Evolutionary conservation across 1,140 invertebrate species (phyloP).

Genomic region (Littorina saxatilis): DNA sequence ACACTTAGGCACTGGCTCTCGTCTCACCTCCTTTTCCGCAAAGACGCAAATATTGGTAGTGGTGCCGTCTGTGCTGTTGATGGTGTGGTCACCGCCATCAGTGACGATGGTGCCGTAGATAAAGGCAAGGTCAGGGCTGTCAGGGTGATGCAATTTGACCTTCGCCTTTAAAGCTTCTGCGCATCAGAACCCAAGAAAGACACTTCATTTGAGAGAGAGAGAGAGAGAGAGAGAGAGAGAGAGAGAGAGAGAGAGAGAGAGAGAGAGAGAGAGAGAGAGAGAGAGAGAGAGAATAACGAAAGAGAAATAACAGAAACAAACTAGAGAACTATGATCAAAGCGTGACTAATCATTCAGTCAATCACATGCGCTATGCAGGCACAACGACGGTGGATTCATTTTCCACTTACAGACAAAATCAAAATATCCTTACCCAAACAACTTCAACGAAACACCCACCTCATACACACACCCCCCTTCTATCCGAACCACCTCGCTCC

Average conservation of each 20-base stretch:
- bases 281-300: too few species aligned
- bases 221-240: too few species aligned
- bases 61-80: conserved; percentile 38
- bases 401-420: too few species aligned
- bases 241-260: too few species aligned
- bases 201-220: too few species aligned
- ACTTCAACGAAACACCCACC: too few species aligned
- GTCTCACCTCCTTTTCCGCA: conserved; percentile 73
- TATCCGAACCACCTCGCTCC: too few species aligned
- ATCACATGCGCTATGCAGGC: too few species aligned
- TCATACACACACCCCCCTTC: too few species aligned
- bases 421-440: too few species aligned
- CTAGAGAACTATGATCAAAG: background rate
- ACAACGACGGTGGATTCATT: too few species aligned
- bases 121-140: conserved; percentile 66
- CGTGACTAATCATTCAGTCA: background rate
- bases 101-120: conserved; percentile 74
- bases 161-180: conserved; percentile 60
- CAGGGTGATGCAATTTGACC: conserved; percentile 66
- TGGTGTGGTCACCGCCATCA: conserved; percentile 62
- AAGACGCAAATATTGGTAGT: conserved; percentile 70
- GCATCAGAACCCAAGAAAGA: background rate
- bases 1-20: too few species aligned
- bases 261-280: background rate
- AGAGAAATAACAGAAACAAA: background rate